phyloP scores from a whole-genome alignment of 2,888 invertebrate species.

The Dyspetes luteomarginatus region DNA sequence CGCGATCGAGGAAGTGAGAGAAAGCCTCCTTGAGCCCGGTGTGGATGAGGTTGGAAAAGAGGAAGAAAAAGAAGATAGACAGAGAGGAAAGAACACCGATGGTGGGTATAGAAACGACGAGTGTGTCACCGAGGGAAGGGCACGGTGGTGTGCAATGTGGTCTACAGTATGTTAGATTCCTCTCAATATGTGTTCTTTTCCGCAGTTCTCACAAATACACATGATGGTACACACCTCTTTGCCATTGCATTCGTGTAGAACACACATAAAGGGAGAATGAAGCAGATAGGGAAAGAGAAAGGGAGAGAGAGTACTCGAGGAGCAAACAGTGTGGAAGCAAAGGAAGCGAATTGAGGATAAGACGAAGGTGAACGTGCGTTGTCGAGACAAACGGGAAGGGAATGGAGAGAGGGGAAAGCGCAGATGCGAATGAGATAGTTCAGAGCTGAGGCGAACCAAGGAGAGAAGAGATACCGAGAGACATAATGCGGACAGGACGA shows the following conservation, averaged over 20 bases:
- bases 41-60: not conserved
- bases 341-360: slow-evolving; percentile 50
- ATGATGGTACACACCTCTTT: slow-evolving; percentile 41
- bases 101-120: slow-evolving; percentile 1
- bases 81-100: not conserved
- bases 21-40: not conserved
- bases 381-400: not conserved
- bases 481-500: slow-evolving; percentile 73
- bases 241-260: not conserved
- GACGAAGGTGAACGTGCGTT: slow-evolving; percentile 27
- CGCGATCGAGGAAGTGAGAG: slow-evolving; percentile 29
- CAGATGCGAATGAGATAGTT: slow-evolving; percentile 71
- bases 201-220: not conserved
- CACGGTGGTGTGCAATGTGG: not conserved
- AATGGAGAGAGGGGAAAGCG: slow-evolving; percentile 40
- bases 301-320: not conserved
- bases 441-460: slow-evolving; percentile 64
- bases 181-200: not conserved
- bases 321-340: slow-evolving; percentile 16
- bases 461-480: slow-evolving; percentile 66
- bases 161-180: slow-evolving; percentile 1
- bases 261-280: not conserved
- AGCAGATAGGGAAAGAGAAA: not conserved
- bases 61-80: not conserved
- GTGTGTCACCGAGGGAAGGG: slow-evolving; percentile 7